Percentiles rank a stretch among this genome's conserved stretches.
Conservation (phyloP, 2,113 vertebrate species). For the Xerus inauris region DNA sequence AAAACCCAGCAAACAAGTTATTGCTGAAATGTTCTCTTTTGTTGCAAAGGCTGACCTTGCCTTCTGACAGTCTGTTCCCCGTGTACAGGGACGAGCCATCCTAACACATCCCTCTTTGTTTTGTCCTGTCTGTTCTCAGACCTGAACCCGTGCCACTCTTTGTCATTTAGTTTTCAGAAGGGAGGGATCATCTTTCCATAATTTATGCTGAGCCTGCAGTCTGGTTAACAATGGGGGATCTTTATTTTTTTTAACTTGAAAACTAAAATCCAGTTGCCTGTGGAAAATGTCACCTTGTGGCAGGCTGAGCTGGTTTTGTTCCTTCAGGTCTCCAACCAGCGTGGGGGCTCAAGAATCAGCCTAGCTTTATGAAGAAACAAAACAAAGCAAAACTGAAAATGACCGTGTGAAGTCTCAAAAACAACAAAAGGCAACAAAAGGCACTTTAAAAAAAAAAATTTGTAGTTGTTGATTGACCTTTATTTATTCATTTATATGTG, state of each 20-base stretch:
- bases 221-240: neutral
- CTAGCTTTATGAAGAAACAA: neutral
- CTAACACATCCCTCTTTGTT: neutral
- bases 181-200: neutral
- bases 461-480: no score
- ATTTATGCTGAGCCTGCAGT: neutral
- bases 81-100: rapidly evolving
- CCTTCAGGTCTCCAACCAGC: neutral
- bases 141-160: neutral
- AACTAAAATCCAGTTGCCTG: neutral
- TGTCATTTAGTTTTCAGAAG: neutral
- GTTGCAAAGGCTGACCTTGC: conserved; percentile 32
- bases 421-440: neutral
- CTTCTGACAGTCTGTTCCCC: neutral
- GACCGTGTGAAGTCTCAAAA: neutral
- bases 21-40: neutral
- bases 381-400: neutral
- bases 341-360: neutral
- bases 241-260: neutral
- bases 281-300: neutral
- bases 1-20: neutral
- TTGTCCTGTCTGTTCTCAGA: neutral
- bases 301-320: neutral
- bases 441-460: no score
- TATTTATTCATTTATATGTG: no score